Evolutionary conservation across 2,888 invertebrate genomes (phyloP).

Genomic region (Conchocele bisecta): DNA sequence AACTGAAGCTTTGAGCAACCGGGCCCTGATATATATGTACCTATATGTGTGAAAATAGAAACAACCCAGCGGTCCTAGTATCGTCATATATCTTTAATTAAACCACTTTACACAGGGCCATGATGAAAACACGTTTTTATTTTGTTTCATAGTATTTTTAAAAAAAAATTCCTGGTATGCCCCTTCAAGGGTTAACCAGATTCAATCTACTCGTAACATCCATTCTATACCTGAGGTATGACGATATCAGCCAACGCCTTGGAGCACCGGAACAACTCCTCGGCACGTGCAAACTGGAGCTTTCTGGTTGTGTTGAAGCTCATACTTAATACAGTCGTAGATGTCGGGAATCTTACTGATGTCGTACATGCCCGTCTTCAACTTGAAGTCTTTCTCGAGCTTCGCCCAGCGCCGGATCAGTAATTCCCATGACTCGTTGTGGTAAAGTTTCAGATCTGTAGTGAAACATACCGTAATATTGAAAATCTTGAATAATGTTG

Average conservation of each 20-base stretch:
- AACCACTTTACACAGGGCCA: no score
- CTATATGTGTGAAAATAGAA: no score
- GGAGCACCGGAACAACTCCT: constrained; percentile 91
- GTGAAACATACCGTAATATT: no score
- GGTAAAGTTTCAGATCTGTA: constrained; percentile 94
- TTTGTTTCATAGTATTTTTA: no score
- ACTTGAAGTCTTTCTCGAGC: constrained; percentile 98
- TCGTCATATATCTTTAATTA: no score
- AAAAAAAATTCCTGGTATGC: no score
- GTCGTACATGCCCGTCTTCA: constrained; percentile 93
- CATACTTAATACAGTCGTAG: constrained; percentile 99
- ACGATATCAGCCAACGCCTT: constrained; percentile 99
- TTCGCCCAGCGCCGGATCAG: constrained; percentile 99
- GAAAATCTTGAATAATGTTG: no score
- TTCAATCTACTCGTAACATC: background rate
- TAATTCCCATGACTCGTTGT: constrained; percentile 99
- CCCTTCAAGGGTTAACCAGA: background rate
- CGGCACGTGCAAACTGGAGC: constrained; percentile 87
- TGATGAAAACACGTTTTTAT: no score
- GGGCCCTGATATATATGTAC: no score
- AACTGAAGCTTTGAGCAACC: no score
- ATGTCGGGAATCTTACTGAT: constrained; percentile 99
- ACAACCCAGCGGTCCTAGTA: no score
- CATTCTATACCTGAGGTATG: constrained; percentile 92
- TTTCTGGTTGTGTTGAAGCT: constrained; percentile 98